Conservation (phyloP, 64 coral and sea anemone species). For the Montipora sp. region DNA sequence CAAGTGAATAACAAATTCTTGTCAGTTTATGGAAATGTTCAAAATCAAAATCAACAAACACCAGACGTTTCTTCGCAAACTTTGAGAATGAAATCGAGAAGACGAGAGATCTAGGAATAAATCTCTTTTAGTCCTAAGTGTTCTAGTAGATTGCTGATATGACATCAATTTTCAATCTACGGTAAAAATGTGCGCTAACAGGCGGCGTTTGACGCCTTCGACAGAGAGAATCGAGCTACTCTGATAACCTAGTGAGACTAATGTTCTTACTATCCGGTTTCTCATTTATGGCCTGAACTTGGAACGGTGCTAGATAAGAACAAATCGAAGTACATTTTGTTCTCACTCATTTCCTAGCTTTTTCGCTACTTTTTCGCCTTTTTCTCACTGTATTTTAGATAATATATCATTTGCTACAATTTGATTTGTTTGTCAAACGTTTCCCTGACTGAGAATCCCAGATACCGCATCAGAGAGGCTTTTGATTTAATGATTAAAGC, state of each 20-base stretch:
- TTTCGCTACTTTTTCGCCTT: background rate
- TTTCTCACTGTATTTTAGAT: constrained; percentile 52
- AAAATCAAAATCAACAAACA: constrained; percentile 36
- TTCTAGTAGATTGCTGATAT: constrained; percentile 21
- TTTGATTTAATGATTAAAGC: constrained; percentile 92
- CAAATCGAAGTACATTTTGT: constrained; percentile 38
- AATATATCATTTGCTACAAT: constrained; percentile 75
- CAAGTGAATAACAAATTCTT: constrained; percentile 2
- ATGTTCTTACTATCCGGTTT: constrained; percentile 14
- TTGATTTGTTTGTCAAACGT: constrained; percentile 63
- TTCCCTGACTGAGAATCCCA: constrained; percentile 27
- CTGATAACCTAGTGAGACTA: constrained; percentile 48
- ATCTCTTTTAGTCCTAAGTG: background rate
- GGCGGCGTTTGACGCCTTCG: constrained; percentile 81
- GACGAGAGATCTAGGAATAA: background rate
- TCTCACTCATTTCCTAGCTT: background rate
- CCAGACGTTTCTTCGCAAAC: constrained; percentile 1
- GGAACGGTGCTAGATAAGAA: constrained; percentile 57
- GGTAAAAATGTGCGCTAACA: constrained; percentile 1
- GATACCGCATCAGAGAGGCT: constrained; percentile 26
- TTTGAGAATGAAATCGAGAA: background rate
- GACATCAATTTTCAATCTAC: constrained; percentile 16
- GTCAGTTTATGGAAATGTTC: background rate
- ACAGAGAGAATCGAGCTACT: constrained; percentile 47
- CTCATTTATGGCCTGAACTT: background rate